Conservation (phyloP, 2,888 invertebrate genomes). For the Biston stratarius region DNA sequence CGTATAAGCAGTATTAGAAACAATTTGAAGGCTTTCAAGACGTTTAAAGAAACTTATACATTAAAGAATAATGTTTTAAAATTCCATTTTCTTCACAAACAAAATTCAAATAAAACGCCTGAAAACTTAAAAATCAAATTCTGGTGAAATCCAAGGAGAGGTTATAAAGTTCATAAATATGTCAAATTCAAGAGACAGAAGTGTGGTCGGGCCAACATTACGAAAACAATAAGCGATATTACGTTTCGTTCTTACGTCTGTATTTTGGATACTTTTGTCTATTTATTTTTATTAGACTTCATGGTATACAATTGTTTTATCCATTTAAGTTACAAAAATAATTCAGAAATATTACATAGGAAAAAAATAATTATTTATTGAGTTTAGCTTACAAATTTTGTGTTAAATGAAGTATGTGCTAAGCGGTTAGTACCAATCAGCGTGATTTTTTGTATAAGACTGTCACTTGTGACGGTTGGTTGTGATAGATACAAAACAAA, state of each 20-base stretch:
- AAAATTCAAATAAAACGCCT: constrained; percentile 43
- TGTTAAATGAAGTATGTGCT: too few relatives aligned
- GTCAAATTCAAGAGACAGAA: constrained; percentile 30
- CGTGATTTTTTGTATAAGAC: too few relatives aligned
- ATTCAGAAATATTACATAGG: too few relatives aligned
- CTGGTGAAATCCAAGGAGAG: background rate
- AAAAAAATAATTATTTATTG: too few relatives aligned
- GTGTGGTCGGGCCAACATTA: constrained; percentile 35
- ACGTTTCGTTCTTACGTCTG: background rate
- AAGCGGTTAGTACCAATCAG: too few relatives aligned
- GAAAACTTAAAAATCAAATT: constrained; percentile 22
- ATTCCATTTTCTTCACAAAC: background rate
- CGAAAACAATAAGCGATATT: background rate
- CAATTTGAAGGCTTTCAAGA: background rate
- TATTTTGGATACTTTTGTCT: background rate
- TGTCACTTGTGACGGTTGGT: too few relatives aligned
- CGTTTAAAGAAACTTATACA: background rate
- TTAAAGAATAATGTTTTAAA: background rate
- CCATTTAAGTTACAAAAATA: too few relatives aligned
- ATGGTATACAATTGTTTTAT: too few relatives aligned
- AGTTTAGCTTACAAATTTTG: too few relatives aligned
- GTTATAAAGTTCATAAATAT: background rate
- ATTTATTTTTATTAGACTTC: too few relatives aligned
- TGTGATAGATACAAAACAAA: too few relatives aligned
- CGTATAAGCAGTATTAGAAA: background rate